phyloP scores from a whole-genome alignment of 2,113 vertebrate species.

The Hypanus sabinus region DNA sequence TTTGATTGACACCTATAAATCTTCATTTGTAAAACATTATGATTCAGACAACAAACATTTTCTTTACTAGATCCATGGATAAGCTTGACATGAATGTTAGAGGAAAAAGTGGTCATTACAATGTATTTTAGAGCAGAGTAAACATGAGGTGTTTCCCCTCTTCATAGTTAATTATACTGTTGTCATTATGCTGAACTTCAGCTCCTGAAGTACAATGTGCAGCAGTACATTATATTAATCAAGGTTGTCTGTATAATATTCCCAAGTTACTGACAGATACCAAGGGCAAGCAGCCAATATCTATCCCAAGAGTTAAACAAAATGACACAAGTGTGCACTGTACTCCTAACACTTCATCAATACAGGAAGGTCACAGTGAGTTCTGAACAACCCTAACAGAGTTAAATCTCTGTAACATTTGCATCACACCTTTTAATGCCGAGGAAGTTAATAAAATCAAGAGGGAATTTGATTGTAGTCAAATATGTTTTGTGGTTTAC shows the following conservation, averaged over 20 bases:
- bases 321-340: neutral
- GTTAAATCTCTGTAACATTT: neutral
- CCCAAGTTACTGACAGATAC: neutral
- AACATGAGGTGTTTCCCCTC: neutral
- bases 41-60: constrained; percentile 6
- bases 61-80: neutral
- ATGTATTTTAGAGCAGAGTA: neutral
- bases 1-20: neutral
- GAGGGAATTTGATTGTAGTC: neutral
- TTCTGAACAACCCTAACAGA: neutral
- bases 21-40: neutral
- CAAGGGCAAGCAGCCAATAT: neutral
- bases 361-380: neutral
- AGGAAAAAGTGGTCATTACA: neutral
- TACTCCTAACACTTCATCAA: neutral
- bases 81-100: neutral
- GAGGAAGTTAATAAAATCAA: neutral
- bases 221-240: constrained; percentile 2
- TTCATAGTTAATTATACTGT: neutral
- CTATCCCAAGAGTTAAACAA: neutral
- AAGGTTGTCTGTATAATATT: neutral
- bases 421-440: neutral
- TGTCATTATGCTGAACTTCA: neutral
- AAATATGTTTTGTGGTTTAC: neutral
- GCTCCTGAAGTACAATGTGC: neutral